Evolutionary conservation across 1,140 invertebrate species (phyloP), one percentile per base, ranked within the genome.

Genomic region (Lucilia sericata): DNA sequence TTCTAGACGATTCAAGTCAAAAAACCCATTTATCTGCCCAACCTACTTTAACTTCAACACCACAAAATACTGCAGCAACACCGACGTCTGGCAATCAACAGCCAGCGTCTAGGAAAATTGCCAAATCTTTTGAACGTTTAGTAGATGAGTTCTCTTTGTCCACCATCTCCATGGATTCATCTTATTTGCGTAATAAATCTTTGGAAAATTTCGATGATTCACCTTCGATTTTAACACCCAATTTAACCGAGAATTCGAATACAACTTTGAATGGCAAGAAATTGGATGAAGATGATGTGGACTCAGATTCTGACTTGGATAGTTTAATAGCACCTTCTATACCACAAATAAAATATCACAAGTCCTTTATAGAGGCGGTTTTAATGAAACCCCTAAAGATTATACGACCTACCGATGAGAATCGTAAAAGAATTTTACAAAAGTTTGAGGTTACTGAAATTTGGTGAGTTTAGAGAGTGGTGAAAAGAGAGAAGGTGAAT

Each of bases 121-220:
- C 91, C 91, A 83, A 93, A 90, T 83, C 92, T 90, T 78, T 93
- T 91, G 51, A 91, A 75, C 88, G 89, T 1, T 86, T 91, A 9
- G 88, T 91, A 34, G 88, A 91, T 85, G 89, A 91, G 84, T 91
- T 91, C 34, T 91, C 90, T 17, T 86, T 91, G 60, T 90, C 89
- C 65, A 84, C 88, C 55, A 87, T 85, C 25, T 88, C 88, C 47
- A 86, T 86, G 81, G 90, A 91, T 85, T 90, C 88, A 51, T 90
- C 88, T 74, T 92, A 90, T 88, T 87, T 91, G 65, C 87, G 90
- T 55, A 91, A 92, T 85, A 92, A 91, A 86, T 91, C 90, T 25
- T 85, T 90, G 30, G 86, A 92, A 83, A 90, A 91, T 82, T 90
- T 90, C 60, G 89, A 91, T 87, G 87, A 88, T 82, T 91, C 89